Evolutionary conservation across 1,140 invertebrate species (phyloP).

Genomic region (Solenopsis fugax): DNA sequence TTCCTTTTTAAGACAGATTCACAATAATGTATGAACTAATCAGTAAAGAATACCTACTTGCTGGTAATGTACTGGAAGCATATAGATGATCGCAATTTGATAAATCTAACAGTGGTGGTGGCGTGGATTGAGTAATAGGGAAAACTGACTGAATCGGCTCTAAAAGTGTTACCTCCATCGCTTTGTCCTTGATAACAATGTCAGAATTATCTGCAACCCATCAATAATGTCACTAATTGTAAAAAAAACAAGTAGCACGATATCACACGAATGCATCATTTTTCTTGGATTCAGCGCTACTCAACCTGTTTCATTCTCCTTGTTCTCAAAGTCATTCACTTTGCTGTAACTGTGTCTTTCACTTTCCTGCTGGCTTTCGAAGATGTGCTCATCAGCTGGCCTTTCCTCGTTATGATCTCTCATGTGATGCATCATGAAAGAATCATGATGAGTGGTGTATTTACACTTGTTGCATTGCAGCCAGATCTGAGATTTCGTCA

Average conservation of each 20-base stretch:
- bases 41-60: neutral
- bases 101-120: slow-evolving; percentile 24
- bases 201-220: slow-evolving; percentile 53
- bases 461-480: slow-evolving; percentile 84
- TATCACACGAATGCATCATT: neutral
- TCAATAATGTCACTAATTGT: slow-evolving; percentile 13
- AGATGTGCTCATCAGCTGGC: slow-evolving; percentile 64
- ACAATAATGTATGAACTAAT: neutral
- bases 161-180: slow-evolving; percentile 23
- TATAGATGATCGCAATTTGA: slow-evolving; percentile 41
- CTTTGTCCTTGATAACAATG: slow-evolving; percentile 2
- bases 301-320: slow-evolving; percentile 38
- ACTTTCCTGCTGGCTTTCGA: slow-evolving; percentile 38
- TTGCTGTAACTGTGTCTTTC: slow-evolving; percentile 60
- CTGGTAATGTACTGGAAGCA: neutral
- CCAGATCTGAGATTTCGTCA: slow-evolving; percentile 76
- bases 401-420: slow-evolving; percentile 76
- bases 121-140: slow-evolving; percentile 36
- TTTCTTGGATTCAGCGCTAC: neutral
- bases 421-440: slow-evolving; percentile 81
- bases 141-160: slow-evolving; percentile 48
- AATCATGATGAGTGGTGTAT: slow-evolving; percentile 82
- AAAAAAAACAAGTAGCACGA: neutral
- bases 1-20: neutral
- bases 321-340: neutral